Percentiles rank a stretch among this genome's conserved stretches.
Conservation (phyloP, 2,113 vertebrate species). For the Phylloscopus trochilus region DNA sequence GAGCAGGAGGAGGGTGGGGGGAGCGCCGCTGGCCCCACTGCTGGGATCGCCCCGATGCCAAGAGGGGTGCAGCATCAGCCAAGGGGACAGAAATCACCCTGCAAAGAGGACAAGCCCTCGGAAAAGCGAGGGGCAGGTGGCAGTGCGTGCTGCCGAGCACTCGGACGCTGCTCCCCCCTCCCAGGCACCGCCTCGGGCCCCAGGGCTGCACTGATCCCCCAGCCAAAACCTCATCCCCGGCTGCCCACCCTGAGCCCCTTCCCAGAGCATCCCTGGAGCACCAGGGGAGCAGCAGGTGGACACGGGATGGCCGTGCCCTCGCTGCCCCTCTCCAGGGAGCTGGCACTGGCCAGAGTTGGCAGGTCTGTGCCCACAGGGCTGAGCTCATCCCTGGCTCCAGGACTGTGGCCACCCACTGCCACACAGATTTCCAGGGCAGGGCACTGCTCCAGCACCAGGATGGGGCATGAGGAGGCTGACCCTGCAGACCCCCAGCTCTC, state of each 20-base stretch:
- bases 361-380: background rate
- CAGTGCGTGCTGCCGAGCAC: accelerated
- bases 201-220: accelerated
- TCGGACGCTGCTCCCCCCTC: accelerated
- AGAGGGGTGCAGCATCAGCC: background rate
- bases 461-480: background rate
- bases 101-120: background rate
- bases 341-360: accelerated
- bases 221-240: background rate
- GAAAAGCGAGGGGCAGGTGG: accelerated
- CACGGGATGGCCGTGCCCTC: accelerated
- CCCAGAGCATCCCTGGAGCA: background rate
- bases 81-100: accelerated
- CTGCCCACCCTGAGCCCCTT: background rate
- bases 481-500: background rate
- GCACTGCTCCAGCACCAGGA: background rate
- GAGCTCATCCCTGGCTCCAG: background rate
- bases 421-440: background rate
- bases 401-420: accelerated
- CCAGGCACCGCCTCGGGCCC: accelerated
- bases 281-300: accelerated
- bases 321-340: background rate
- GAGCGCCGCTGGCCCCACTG: accelerated
- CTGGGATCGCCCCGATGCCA: background rate
- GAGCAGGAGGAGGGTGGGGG: background rate